These are phyloP conservation scores for Carposina sasakii DNA, from an alignment of 1,140 invertebrate genomes.

Conservation along the genomic window DNA sequence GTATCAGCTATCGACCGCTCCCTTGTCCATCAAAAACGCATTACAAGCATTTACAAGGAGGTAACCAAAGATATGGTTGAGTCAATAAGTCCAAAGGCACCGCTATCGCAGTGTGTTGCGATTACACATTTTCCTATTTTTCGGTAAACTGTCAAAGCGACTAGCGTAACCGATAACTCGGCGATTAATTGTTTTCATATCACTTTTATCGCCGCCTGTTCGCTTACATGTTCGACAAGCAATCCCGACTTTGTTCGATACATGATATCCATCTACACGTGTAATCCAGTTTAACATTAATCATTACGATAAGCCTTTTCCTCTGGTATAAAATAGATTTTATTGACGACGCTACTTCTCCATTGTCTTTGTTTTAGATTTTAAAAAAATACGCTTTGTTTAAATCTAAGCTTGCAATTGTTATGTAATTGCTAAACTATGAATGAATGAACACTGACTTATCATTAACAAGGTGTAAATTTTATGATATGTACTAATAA, in stretches of 20 bases:
- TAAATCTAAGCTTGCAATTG: too few species aligned
- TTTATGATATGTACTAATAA: too few species aligned
- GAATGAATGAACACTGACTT: too few species aligned
- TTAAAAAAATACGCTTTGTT: too few species aligned
- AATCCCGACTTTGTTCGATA: slow-evolving; percentile 34
- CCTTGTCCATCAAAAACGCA: slow-evolving; percentile 64
- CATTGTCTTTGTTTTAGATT: too few species aligned
- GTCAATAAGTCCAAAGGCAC: slow-evolving; percentile 59
- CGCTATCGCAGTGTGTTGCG: slow-evolving; percentile 53
- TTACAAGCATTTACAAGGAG: slow-evolving; percentile 63
- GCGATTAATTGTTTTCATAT: slow-evolving; percentile 63
- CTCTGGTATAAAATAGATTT: too few species aligned
- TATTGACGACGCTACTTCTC: too few species aligned
- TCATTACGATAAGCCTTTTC: too few species aligned
- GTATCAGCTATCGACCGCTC: slow-evolving; percentile 48
- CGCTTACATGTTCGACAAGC: slow-evolving; percentile 46
- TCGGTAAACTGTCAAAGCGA: slow-evolving; percentile 64
- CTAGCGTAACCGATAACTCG: slow-evolving; percentile 39
- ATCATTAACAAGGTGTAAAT: too few species aligned
- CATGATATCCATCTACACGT: slow-evolving; percentile 37
- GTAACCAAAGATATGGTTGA: slow-evolving; percentile 44
- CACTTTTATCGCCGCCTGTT: slow-evolving; percentile 40
- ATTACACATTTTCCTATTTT: slow-evolving; percentile 95
- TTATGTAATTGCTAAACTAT: too few species aligned
- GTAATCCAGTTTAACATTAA: too few species aligned